These are phyloP conservation scores for Macquaria ambigua DNA, from an alignment of 2,113 vertebrate species.

Conservation along the genomic window DNA sequence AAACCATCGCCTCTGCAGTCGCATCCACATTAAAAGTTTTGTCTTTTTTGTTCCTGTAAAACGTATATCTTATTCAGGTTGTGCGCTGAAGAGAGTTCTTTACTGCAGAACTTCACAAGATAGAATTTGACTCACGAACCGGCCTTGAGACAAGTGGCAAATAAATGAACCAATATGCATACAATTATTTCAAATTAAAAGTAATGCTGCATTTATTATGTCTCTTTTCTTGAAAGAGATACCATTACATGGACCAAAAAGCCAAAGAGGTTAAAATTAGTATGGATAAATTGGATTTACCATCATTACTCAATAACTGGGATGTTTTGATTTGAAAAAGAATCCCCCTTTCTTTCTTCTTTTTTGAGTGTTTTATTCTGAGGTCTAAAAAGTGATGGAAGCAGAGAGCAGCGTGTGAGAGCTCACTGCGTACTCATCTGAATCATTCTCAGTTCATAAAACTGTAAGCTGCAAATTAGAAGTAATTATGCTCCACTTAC, in stretches of 20 bases:
- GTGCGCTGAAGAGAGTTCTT: constrained; percentile 27
- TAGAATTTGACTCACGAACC: background rate
- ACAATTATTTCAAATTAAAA: constrained; percentile 31
- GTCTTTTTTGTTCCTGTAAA: constrained; percentile 10
- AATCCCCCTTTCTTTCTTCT: background rate
- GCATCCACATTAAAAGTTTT: constrained; percentile 6
- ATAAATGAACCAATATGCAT: background rate
- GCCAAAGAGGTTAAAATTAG: constrained; percentile 20
- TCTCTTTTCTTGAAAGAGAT: constrained; percentile 16
- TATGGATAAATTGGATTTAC: constrained; percentile 18
- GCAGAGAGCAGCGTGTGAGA: constrained; percentile 29
- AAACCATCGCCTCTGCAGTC: background rate
- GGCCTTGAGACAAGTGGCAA: background rate
- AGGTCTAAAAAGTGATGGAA: constrained; percentile 37
- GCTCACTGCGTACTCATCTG: constrained; percentile 47
- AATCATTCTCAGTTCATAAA: constrained; percentile 70
- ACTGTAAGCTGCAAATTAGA: constrained; percentile 66
- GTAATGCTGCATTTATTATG: constrained; percentile 14
- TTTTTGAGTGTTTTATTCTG: constrained; percentile 35
- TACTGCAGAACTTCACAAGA: constrained; percentile 11
- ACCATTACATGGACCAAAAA: constrained; percentile 26
- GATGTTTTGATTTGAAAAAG: constrained; percentile 7
- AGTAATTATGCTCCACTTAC: constrained; percentile 74
- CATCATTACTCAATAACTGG: constrained; percentile 12
- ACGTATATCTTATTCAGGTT: constrained; percentile 3